Base-by-base conservation (phyloP, 2,113 vertebrate genomes). In the Calonectris borealis region DNA sequence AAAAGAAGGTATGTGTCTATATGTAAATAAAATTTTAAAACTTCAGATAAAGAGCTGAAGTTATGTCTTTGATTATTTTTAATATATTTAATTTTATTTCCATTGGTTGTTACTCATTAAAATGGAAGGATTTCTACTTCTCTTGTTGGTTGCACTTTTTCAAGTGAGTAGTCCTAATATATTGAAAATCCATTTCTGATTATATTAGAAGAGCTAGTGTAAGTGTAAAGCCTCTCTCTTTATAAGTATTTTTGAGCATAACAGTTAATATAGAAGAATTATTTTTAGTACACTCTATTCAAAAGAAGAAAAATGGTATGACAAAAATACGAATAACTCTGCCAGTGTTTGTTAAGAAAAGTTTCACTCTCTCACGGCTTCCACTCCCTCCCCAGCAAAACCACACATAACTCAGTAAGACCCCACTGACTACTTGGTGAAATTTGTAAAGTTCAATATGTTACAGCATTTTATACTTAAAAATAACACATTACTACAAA, bases 281-380 rank as follows among this genome's bases (percentile, higher is more conserved):
- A 96, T 95, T 97, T 97, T 96, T 88, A 95, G 77, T 81, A 76
- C 79, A 71, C 38, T 60, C 11, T 96, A 69, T 92, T 95, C 80
- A 95, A 95, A 86, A 94, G 86, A 78, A 96, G 62, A 95, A 93
- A 90, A 95, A 90, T n/a, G 16, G 42, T 61, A 85, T 61, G 27
- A 92, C 62, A 90, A 86, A 93, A 94, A 73, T 54, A 90, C 66
- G 52, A 58, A 40, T 51, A 87, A 80, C 49, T 69, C 34, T 64
- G 77, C 20, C 83, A 91, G 46, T 38, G 72, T 64, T 88, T 88
- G 34, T 84, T 66, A 54, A 55, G 38, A 87, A 81, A 83, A 68
- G 16, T 13, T 77, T 65, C 44, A 40, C n/a, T 21, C 57, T 78
- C 79, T 89, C 55, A 65, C 52, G 71, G 72, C 49, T 85, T 93